These are phyloP conservation scores for Agrilus cyanescens DNA, from an alignment of 2,888 invertebrate genomes.

Conservation along the genomic window DNA sequence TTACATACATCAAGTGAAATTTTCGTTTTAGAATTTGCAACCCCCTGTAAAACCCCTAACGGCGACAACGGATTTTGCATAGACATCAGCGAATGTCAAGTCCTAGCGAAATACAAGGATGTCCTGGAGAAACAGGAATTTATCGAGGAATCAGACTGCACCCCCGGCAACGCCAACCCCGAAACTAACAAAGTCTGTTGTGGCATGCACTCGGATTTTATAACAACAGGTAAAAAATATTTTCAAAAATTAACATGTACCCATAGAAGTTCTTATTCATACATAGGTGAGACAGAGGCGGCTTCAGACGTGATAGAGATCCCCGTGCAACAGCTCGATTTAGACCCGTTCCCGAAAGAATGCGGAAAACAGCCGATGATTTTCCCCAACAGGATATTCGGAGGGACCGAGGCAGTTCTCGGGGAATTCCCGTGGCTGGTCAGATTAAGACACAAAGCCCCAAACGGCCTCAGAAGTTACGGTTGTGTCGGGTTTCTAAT, in stretches of 20 bases:
- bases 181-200: slow-evolving; percentile 28
- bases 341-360: slow-evolving; percentile 22
- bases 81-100: slow-evolving; percentile 31
- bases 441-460: slow-evolving; percentile 36
- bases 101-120: slow-evolving; percentile 28
- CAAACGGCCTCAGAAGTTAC: slow-evolving; percentile 20
- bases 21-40: slow-evolving; percentile 22
- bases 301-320: too few relatives aligned
- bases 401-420: slow-evolving; percentile 34
- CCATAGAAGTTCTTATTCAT: not conserved
- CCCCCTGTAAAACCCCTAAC: slow-evolving; percentile 34
- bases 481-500: slow-evolving; percentile 43
- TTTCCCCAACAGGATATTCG: slow-evolving; percentile 26
- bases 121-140: slow-evolving; percentile 20
- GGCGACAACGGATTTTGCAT: slow-evolving; percentile 33
- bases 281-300: too few relatives aligned
- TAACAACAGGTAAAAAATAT: slow-evolving; percentile 2
- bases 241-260: not conserved
- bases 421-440: slow-evolving; percentile 46
- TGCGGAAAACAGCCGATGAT: slow-evolving; percentile 27
- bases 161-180: slow-evolving; percentile 20
- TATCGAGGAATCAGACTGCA: slow-evolving; percentile 23
- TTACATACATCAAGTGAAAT: not conserved
- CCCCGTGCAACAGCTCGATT: not conserved
- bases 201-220: slow-evolving; percentile 17